These are phyloP conservation scores for Sthenelais limicola DNA, from an alignment of 2,888 invertebrate species.

Conservation along the genomic window DNA sequence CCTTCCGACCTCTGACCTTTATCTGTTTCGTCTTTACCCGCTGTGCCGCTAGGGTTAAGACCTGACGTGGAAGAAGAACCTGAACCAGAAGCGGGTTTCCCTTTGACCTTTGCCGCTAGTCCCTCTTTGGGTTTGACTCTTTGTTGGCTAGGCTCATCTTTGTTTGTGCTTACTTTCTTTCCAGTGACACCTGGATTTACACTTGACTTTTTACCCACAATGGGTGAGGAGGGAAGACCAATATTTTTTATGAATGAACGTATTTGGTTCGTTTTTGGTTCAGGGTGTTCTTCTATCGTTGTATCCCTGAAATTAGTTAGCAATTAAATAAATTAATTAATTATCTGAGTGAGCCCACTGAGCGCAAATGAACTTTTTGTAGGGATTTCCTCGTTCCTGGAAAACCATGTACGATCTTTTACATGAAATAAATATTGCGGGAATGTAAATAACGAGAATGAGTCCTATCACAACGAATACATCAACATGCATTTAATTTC, in stretches of 20 bases:
- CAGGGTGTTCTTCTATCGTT: constrained; percentile 54
- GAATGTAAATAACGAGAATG: no score
- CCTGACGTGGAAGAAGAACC: neutral
- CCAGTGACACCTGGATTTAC: neutral
- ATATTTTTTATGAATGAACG: constrained; percentile 49
- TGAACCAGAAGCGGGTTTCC: constrained; percentile 3
- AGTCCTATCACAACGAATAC: no score
- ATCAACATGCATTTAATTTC: no score
- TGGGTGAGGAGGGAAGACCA: constrained; percentile 56
- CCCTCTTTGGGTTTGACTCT: constrained; percentile 14
- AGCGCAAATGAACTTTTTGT: no score
- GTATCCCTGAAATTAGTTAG: constrained; percentile 29
- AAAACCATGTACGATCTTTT: no score
- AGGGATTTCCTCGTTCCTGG: no score
- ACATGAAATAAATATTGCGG: no score
- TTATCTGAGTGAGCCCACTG: no score
- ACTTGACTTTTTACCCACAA: constrained; percentile 53
- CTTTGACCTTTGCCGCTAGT: constrained; percentile 13
- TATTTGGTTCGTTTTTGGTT: constrained; percentile 46
- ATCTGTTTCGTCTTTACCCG: constrained; percentile 20
- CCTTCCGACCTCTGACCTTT: constrained; percentile 33
- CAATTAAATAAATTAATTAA: neutral
- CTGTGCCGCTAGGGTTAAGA: neutral
- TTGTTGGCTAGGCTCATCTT: neutral
- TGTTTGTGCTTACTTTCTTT: neutral